Evolutionary conservation across 2,888 invertebrate species (phyloP).

Genomic region (Lottia gigantea): DNA sequence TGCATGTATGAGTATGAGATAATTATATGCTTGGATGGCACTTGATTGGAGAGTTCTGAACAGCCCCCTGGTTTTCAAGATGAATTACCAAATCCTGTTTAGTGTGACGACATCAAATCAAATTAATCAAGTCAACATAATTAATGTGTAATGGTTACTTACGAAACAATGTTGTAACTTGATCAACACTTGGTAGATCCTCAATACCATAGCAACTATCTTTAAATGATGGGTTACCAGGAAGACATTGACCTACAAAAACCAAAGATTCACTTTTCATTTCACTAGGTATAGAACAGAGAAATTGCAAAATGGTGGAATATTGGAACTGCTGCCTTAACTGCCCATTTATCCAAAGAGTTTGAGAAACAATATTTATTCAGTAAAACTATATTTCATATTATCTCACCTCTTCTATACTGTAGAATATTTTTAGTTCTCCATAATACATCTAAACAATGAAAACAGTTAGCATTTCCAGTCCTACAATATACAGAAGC

Average conservation of each 20-base stretch:
- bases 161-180: conserved; percentile 51
- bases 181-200: conserved; percentile 42
- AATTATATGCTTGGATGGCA: too few relatives aligned
- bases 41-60: too few relatives aligned
- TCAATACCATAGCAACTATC: conserved; percentile 38
- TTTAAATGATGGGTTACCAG: conserved; percentile 33
- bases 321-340: too few relatives aligned
- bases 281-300: too few relatives aligned
- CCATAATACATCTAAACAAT: conserved; percentile 56
- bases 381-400: not conserved
- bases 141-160: conserved; percentile 29
- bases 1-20: too few relatives aligned
- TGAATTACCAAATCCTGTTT: too few relatives aligned
- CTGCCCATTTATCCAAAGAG: too few relatives aligned
- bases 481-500: conserved; percentile 21
- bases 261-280: not conserved
- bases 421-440: conserved; percentile 56
- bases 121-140: too few relatives aligned
- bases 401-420: conserved; percentile 41
- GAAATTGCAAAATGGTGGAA: too few relatives aligned
- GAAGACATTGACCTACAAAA: conserved; percentile 46
- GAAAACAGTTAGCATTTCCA: conserved; percentile 33
- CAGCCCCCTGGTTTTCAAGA: too few relatives aligned
- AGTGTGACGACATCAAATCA: too few relatives aligned
- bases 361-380: too few relatives aligned